Evolutionary conservation across 2,113 vertebrate species (phyloP).

Genomic region (Isurus oxyrinchus): DNA sequence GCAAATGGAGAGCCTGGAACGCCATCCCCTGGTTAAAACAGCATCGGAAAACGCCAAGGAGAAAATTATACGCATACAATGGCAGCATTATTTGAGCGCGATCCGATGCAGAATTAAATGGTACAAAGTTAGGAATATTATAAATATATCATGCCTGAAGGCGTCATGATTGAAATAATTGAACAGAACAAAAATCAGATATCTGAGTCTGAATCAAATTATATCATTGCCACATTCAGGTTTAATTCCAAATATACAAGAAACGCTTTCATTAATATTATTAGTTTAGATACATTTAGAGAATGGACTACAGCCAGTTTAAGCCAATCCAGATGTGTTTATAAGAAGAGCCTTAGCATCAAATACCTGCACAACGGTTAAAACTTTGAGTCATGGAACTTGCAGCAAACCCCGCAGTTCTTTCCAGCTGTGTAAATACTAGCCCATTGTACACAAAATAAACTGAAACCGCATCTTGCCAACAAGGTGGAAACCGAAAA

Average conservation of each 20-base stretch:
- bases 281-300: neutral
- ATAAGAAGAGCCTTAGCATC: neutral
- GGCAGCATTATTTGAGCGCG: neutral
- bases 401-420: neutral
- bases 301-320: neutral
- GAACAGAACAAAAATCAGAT: neutral
- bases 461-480: neutral
- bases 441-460: neutral
- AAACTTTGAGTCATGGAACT: neutral
- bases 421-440: neutral
- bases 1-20: slow-evolving; percentile 23
- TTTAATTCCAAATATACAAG: neutral
- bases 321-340: neutral
- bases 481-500: slow-evolving; percentile 9
- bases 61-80: neutral
- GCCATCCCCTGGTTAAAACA: slow-evolving; percentile 25
- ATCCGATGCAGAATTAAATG: slow-evolving; percentile 10
- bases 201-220: neutral
- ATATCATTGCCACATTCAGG: neutral
- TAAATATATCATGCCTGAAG: neutral
- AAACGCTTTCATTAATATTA: neutral
- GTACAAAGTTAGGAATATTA: neutral
- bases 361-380: neutral
- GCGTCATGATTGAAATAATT: neutral
- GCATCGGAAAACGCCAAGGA: slow-evolving; percentile 6